Base-by-base conservation (phyloP, 2,113 vertebrate species). In the Cathartes aura region DNA sequence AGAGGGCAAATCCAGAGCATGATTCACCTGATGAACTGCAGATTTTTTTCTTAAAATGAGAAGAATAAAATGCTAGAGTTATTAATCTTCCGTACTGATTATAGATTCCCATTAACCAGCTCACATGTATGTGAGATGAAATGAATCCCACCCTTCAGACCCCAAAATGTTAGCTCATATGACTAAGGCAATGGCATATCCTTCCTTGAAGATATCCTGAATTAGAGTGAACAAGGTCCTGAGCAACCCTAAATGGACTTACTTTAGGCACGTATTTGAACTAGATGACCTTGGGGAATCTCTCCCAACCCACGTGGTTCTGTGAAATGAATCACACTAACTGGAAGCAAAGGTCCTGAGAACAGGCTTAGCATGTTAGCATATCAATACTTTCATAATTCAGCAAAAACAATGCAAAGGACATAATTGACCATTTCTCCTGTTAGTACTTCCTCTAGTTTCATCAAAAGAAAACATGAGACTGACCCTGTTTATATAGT, bases 251-350 rank as follows among this genome's bases (percentile, higher is more conserved):
- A 64, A 60, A 50, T 48, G 11, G 27, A 70, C 27, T 75, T 55
- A 24, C 4, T 58, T 27, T 30, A 6, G 17, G 4, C 5, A 52
- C 58, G n/a, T 73, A 40, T 63, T 82, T 82, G 30, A 58, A n/a
- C 7, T 7, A 59, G 10, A 40, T 50, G n/a, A 90, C 5, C 11
- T 21, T 23, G 36, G 12, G 19, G 17, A 5, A 55, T 79, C 14
- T 24, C 43, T 29, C 3, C 9, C 12, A 55, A 2, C 1, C 20
- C 15, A 10, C 0, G 0, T 22, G 8, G 8, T 87, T 72, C 34
- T 27, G 9, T 38, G 47, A 66, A 84, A 78, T 73, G 81, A 78
- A n/a, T 81, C 14, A 27, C 8, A 34, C 2, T 36, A 42, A 20
- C 2, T 78, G 32, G 23, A 73, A 81, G 4, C 5, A 60, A 42